Percentiles rank a stretch among this genome's conserved stretches.
phyloP scores from a whole-genome alignment of 2,113 vertebrate genomes.

The Orycteropus afer region DNA sequence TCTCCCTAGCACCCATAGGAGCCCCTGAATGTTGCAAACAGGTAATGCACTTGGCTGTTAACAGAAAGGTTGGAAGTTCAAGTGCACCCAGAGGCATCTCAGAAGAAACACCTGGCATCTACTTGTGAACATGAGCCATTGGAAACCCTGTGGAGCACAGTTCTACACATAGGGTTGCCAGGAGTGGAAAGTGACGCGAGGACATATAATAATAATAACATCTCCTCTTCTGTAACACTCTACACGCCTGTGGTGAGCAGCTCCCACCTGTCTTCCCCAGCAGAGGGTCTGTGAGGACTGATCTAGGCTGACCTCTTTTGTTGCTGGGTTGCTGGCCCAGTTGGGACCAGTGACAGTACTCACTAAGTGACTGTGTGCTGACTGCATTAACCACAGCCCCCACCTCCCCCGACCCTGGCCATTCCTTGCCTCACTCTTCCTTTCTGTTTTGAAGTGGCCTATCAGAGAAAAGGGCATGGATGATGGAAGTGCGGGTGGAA shows the following conservation, averaged over 20 bases:
- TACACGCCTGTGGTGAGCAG: not conserved
- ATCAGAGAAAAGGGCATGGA: constrained; percentile 65
- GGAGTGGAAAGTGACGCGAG: not conserved
- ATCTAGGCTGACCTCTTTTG: not conserved
- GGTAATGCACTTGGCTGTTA: not conserved
- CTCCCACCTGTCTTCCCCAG: not conserved
- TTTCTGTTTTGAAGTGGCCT: constrained; percentile 21
- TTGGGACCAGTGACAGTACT: not conserved
- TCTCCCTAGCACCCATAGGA: no score
- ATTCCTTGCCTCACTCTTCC: not conserved
- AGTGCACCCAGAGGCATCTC: not conserved
- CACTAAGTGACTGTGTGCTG: not conserved
- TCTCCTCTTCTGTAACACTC: not conserved
- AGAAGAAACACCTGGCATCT: not conserved
- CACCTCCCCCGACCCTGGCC: no score
- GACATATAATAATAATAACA: not conserved
- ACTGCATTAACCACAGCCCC: not conserved
- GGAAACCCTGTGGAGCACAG: not conserved
- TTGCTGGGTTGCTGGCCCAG: not conserved
- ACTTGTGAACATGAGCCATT: not conserved
- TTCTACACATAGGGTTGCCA: not conserved
- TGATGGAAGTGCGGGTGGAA: constrained; percentile 58
- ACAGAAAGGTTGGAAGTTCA: not conserved
- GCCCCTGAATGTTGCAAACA: not conserved
- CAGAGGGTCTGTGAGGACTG: not conserved